Evolutionary conservation across 2,797 vertebrate genomes (phyloP).

Genomic region (Natrix natrix): DNA sequence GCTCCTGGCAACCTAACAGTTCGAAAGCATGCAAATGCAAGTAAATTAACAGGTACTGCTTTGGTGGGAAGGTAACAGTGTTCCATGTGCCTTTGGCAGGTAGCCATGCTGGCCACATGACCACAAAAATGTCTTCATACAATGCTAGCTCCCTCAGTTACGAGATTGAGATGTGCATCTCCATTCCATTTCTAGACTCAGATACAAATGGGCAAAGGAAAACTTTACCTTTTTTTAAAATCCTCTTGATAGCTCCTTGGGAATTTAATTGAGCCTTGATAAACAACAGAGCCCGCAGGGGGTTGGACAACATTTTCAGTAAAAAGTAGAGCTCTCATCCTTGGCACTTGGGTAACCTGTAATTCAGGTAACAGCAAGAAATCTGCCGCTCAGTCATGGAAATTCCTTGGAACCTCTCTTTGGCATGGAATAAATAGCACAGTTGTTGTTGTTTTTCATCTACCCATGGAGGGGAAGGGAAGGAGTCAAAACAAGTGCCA

Average conservation of each 20-base stretch:
- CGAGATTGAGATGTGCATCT: background rate
- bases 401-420: background rate
- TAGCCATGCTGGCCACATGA: background rate
- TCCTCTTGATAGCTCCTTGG: background rate
- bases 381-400: background rate
- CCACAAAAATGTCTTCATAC: background rate
- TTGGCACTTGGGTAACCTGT: background rate
- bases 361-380: background rate
- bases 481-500: background rate
- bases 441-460: background rate
- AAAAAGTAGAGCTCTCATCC: background rate
- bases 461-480: background rate
- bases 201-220: background rate
- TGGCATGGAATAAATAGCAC: background rate
- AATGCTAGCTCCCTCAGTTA: background rate
- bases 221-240: background rate
- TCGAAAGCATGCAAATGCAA: background rate
- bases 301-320: background rate
- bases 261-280: background rate
- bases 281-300: background rate
- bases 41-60: background rate
- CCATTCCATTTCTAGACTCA: background rate
- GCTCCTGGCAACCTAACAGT: background rate
- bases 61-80: background rate
- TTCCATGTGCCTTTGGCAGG: background rate